Conservation (phyloP, 1,140 invertebrate genomes). For the Drosophila seguyi region DNA sequence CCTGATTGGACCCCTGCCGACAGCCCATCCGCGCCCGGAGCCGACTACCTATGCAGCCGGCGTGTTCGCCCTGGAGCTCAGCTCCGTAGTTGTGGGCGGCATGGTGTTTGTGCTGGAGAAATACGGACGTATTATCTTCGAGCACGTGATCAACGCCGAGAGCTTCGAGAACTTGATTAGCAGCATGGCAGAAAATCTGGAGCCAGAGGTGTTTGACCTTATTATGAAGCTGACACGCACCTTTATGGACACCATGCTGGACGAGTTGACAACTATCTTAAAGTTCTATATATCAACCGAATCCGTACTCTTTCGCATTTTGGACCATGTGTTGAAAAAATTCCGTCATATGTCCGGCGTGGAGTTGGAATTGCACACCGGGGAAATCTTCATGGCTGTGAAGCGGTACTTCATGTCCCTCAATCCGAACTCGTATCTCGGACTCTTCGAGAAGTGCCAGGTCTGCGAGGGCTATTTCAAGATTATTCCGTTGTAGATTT, state of each 20-base stretch:
- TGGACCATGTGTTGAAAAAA: conserved; percentile 14
- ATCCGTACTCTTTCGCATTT: conserved; percentile 49
- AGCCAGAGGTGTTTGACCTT: conserved; percentile 7
- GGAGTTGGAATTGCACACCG: neutral
- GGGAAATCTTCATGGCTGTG: conserved; percentile 23
- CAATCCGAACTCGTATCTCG: conserved; percentile 54
- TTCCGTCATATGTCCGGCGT: neutral
- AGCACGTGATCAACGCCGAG: conserved; percentile 47
- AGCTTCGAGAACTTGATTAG: conserved; percentile 40
- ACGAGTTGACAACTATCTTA: no score
- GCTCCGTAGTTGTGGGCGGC: conserved; percentile 40
- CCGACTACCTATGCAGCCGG: conserved; percentile 37
- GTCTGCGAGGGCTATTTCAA: conserved; percentile 47
- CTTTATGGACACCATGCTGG: conserved; percentile 47
- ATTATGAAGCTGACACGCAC: no score
- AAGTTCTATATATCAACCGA: conserved; percentile 59
- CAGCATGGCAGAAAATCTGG: conserved; percentile 27
- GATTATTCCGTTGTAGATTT: conserved; percentile 30
- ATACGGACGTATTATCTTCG: conserved; percentile 39
- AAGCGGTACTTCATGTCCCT: conserved; percentile 48
- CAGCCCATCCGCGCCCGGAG: conserved; percentile 4
- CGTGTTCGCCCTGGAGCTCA: conserved; percentile 24
- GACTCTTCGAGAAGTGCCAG: conserved; percentile 25
- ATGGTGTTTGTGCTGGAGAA: conserved; percentile 6
- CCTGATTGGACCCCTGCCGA: conserved; percentile 18